Evolutionary conservation across 2,113 vertebrate species (phyloP), one percentile per base, ranked within the genome.

Genomic region (Crotalus helleri): DNA sequence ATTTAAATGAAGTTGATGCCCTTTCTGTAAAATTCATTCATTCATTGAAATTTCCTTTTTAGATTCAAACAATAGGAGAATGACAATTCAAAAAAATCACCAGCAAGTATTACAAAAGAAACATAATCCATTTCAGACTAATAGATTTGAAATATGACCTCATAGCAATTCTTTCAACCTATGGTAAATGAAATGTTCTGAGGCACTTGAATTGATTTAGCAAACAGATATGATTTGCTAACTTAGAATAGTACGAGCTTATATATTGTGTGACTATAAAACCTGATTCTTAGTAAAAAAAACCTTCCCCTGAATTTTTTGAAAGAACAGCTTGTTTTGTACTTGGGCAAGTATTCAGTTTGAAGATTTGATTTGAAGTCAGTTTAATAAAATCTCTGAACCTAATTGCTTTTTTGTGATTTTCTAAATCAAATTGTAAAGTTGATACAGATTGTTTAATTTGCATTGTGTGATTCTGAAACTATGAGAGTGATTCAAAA

Each of bases 1-100:
- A 94, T 92, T 94, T 87, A 94, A 94, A 23, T 55, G 87, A 19
- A 93, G 57, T 93, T 87, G 61, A 54, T 89, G 53, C 26, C 17
- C 24, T 92, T 49, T 44, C 39, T 57, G 46, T 33, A 8, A 5
- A 21, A 39, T 58, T 46, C 89, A 81, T 91, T 91, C 90, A 88
- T 26, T 46, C 53, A 59, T 29, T 55, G 29, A 11, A 21, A 88
- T 87, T 93, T 81, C 49, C 23, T 91, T 26, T 93, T 93, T 51
- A 81, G 86, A 91, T 26, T 59, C 90, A 88, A 88, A 46, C 29
- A 91, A 13, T 53, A 91, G 29, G 54, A 88, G 33, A 91, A 87
- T 5, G 49, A 55, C 61, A 87, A 55, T 57, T 88, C n/a, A 93
- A 46, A 87, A 93, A 49, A 64, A 8, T 57, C 12, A 6, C 64